Base-by-base conservation (phyloP, 2,797 vertebrate genomes). In the Crypturellus tataupa region DNA sequence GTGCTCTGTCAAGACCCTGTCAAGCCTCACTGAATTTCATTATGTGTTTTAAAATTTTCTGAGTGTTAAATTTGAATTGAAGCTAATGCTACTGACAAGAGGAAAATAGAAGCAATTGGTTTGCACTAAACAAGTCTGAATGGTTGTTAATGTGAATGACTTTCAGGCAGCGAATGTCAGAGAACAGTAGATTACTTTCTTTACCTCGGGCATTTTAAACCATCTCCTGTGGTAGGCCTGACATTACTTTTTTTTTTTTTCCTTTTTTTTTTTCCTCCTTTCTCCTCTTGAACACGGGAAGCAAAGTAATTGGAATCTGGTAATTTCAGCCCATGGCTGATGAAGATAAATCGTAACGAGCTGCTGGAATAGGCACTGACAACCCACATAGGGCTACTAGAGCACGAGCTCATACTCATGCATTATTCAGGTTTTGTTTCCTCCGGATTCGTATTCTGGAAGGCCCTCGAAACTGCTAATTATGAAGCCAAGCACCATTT, bases 131-230 rank as follows among this genome's bases (percentile, higher is more conserved):
- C 96, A 97, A 97, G 94, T 98, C 97, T 97, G 97, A 97, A 97
- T 97, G 95, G 97, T 96, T 97, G 97, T 97, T 98, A 97, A 97
- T 97, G 96, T 95, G 96, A 97, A 97, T 97, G 97, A 98, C 96
- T 98, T 98, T 97, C 96, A 97, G 95, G 97, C 97, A 97, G 96
- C 47, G 78, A 97, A 97, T 97, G 97, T 98, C 97, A 97, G 95
- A 92, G 96, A 97, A 96, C 94, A 97, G 94, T 97, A 97, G 98
- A 98, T 98, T 97, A 97, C 97, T 98, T 98, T 98, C 96, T 93
- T 97, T 97, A 97, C 98, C 98, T 98, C 96, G 0, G 97, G 97
- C 97, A 67, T 95, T 97, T 95, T 96, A 97, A 97, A 80, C 96
- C 94, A 95, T 98, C 97, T 98, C 97, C 84, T 97, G 90, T 97